A percentile compares a stretch with the other conserved stretches of the same genome.
phyloP scores from a whole-genome alignment of 2,113 vertebrate species.

The Circaetus gallicus region DNA sequence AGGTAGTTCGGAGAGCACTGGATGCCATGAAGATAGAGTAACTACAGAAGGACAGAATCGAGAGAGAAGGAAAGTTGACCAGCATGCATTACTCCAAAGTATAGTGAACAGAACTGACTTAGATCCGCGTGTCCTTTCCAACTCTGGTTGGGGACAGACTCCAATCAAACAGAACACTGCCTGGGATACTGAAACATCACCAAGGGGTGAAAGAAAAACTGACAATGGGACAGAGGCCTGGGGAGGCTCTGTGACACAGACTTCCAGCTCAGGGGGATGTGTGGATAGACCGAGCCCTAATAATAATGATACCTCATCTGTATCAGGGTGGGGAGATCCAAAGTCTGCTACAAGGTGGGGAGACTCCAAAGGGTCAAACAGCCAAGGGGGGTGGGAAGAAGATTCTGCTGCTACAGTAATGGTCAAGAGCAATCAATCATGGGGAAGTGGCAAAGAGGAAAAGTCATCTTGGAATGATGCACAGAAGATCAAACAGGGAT shows the following conservation, averaged over 20 bases:
- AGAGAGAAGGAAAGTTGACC: slow-evolving; percentile 79
- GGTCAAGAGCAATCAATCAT: slow-evolving; percentile 81
- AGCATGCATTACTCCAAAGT: slow-evolving; percentile 75
- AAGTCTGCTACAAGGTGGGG: slow-evolving; percentile 84
- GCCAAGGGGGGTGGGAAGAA: slow-evolving; percentile 82
- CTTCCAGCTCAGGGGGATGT: slow-evolving; percentile 86
- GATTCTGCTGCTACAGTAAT: slow-evolving; percentile 78
- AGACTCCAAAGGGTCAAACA: slow-evolving; percentile 84
- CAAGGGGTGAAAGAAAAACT: slow-evolving; percentile 82
- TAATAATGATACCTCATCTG: slow-evolving; percentile 76
- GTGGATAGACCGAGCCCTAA: slow-evolving; percentile 76
- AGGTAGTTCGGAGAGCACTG: slow-evolving; percentile 85
- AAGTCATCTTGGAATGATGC: slow-evolving; percentile 86
- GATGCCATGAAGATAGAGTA: slow-evolving; percentile 79
- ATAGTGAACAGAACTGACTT: slow-evolving; percentile 81
- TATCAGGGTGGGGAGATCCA: slow-evolving; percentile 80
- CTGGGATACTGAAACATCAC: slow-evolving; percentile 87
- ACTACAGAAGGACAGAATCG: slow-evolving; percentile 71
- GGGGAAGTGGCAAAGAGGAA: slow-evolving; percentile 80
- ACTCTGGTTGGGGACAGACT: slow-evolving; percentile 98
- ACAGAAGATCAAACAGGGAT: slow-evolving; percentile 87
- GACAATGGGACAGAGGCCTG: slow-evolving; percentile 87
- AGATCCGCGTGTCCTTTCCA: slow-evolving; percentile 95
- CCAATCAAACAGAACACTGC: slow-evolving; percentile 94
- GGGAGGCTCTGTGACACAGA: slow-evolving; percentile 83